phyloP scores from a whole-genome alignment of 2,888 invertebrate genomes.

The Drosophila aldrichi region DNA sequence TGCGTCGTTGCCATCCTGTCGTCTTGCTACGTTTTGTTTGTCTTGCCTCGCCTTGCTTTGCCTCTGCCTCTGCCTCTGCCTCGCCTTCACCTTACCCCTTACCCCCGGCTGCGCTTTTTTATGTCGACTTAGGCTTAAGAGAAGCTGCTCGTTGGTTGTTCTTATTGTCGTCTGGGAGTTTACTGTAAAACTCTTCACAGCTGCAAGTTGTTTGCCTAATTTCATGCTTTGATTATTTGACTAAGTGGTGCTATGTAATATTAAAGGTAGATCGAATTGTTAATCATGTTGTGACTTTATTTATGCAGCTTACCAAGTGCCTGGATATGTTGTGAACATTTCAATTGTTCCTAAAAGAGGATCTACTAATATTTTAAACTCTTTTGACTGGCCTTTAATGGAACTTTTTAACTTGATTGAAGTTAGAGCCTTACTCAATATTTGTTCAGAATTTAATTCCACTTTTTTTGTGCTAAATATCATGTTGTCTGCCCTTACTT shows the following conservation, averaged over 20 bases:
- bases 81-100: conserved; percentile 3
- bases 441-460: no score
- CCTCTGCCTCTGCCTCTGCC: neutral
- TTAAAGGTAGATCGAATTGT: neutral
- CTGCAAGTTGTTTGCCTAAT: conserved; percentile 70
- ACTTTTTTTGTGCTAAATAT: no score
- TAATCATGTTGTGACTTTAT: neutral
- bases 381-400: no score
- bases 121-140: conserved; percentile 48
- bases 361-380: no score
- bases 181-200: conserved; percentile 29
- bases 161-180: conserved; percentile 32
- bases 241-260: conserved; percentile 21
- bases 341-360: no score
- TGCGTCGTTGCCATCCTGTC: conserved; percentile 54
- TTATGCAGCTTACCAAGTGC: no score
- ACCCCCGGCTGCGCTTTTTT: conserved; percentile 55
- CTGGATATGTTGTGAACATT: no score
- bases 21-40: conserved; percentile 37
- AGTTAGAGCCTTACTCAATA: no score
- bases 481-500: no score
- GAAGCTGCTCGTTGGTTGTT: conserved; percentile 4
- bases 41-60: conserved; percentile 1
- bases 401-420: no score
- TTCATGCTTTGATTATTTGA: conserved; percentile 76